These are phyloP conservation scores for Xylota sylvarum DNA, from an alignment of 2,888 invertebrate species.

Conservation along the genomic window DNA sequence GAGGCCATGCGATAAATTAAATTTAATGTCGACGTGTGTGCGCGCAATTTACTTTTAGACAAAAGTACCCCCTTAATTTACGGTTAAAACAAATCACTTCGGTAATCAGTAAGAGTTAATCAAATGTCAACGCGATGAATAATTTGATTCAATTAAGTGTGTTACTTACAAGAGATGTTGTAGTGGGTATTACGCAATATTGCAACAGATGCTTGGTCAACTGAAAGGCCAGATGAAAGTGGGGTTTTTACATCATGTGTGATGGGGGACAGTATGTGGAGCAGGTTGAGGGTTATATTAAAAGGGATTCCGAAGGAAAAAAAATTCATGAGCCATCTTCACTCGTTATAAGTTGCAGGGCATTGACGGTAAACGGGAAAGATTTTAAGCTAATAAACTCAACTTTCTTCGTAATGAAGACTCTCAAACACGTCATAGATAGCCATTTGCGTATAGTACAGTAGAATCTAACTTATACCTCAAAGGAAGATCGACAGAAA, in stretches of 20 bases:
- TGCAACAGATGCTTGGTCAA: not conserved
- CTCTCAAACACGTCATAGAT: too few relatives aligned
- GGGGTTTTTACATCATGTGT: not conserved
- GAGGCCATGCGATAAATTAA: slow-evolving; percentile 70
- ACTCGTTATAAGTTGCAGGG: too few relatives aligned
- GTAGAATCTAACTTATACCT: too few relatives aligned
- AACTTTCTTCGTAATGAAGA: too few relatives aligned
- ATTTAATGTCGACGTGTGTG: slow-evolving; percentile 36
- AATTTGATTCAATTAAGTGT: slow-evolving; percentile 52
- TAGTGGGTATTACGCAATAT: slow-evolving; percentile 2
- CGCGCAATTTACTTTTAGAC: slow-evolving; percentile 26
- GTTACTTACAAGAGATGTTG: not conserved
- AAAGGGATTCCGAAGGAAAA: too few relatives aligned
- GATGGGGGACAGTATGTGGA: not conserved
- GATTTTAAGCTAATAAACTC: too few relatives aligned
- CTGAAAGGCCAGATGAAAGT: not conserved
- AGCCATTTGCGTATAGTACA: too few relatives aligned
- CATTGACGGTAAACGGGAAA: too few relatives aligned
- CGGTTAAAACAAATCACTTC: slow-evolving; percentile 45
- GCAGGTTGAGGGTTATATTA: not conserved
- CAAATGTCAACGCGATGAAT: slow-evolving; percentile 56
- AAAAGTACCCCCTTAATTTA: slow-evolving; percentile 32
- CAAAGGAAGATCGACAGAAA: too few relatives aligned
- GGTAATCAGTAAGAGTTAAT: slow-evolving; percentile 51
- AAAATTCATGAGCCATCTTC: too few relatives aligned